Conservation (phyloP, 2,888 invertebrate genomes). For the Ptilodon capucinus region DNA sequence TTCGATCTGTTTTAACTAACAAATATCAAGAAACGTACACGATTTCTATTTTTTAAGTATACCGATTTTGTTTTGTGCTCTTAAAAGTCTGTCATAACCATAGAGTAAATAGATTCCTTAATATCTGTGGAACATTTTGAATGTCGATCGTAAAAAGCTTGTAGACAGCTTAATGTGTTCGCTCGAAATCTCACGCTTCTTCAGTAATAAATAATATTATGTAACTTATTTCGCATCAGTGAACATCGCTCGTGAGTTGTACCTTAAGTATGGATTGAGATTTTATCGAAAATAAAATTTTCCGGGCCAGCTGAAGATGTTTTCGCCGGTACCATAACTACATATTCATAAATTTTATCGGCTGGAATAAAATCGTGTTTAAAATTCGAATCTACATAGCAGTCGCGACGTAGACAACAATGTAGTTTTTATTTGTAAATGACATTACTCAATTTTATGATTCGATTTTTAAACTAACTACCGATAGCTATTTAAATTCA, state of each 20-base stretch:
- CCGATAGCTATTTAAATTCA: constrained; percentile 35
- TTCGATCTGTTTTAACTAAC: too few relatives aligned
- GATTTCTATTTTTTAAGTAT: too few relatives aligned
- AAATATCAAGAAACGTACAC: too few relatives aligned
- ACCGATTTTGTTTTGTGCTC: too few relatives aligned
- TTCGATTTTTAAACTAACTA: constrained; percentile 21
- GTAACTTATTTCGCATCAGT: constrained; percentile 33
- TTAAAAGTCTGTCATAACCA: too few relatives aligned
- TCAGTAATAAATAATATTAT: too few relatives aligned
- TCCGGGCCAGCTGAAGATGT: too few relatives aligned
- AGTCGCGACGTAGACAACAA: constrained; percentile 31
- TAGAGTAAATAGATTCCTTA: too few relatives aligned
- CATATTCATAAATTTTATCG: too few relatives aligned
- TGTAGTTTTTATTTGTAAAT: constrained; percentile 16
- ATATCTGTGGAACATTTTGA: constrained; percentile 29
- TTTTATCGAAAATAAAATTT: not conserved
- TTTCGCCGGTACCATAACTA: too few relatives aligned
- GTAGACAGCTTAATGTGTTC: too few relatives aligned
- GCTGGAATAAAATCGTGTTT: constrained; percentile 16
- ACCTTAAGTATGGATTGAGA: constrained; percentile 5
- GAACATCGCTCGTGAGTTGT: constrained; percentile 8
- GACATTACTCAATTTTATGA: constrained; percentile 14
- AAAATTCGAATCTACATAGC: constrained; percentile 22
- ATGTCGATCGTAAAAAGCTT: constrained; percentile 30
- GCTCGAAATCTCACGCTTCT: too few relatives aligned